Evolutionary conservation across 2,888 invertebrate species (phyloP).

Genomic region (Tubulanus polymorphus): DNA sequence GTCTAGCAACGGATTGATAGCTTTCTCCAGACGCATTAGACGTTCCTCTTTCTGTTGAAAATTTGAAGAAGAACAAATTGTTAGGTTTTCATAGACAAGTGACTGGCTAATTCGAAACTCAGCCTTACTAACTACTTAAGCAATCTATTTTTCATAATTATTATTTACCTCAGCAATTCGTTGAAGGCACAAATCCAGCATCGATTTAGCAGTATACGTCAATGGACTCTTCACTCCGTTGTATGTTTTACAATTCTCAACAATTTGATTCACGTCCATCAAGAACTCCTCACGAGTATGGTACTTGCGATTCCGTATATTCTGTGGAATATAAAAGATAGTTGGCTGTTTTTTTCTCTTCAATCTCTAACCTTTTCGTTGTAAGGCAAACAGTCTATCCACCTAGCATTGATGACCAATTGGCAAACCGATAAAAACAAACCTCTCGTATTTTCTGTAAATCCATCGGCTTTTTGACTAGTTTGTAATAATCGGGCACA

Average conservation of each 20-base stretch:
- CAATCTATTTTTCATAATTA: too few relatives aligned
- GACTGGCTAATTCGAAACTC: too few relatives aligned
- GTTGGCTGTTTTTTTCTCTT: background rate
- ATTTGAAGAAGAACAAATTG: conserved; percentile 1
- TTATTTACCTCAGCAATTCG: conserved; percentile 77
- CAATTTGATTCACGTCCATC: conserved; percentile 91
- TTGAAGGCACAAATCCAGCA: conserved; percentile 83
- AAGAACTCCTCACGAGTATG: conserved; percentile 93
- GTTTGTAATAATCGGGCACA: conserved; percentile 91
- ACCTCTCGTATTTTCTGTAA: conserved; percentile 86
- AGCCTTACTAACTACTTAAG: too few relatives aligned
- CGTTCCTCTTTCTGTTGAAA: conserved; percentile 68
- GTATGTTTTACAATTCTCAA: conserved; percentile 88
- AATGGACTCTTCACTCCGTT: conserved; percentile 79
- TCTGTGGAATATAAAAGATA: conserved; percentile 26
- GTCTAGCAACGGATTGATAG: conserved; percentile 95
- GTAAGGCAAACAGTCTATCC: background rate
- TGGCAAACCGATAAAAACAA: background rate
- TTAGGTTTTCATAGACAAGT: background rate
- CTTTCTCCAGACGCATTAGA: conserved; percentile 92
- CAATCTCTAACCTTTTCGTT: background rate
- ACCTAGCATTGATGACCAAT: background rate
- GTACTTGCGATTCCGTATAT: conserved; percentile 61
- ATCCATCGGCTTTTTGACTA: conserved; percentile 92
- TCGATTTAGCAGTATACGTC: conserved; percentile 80